Evolutionary conservation across 2,113 vertebrate species (phyloP).

Genomic region (Eublepharis macularius): DNA sequence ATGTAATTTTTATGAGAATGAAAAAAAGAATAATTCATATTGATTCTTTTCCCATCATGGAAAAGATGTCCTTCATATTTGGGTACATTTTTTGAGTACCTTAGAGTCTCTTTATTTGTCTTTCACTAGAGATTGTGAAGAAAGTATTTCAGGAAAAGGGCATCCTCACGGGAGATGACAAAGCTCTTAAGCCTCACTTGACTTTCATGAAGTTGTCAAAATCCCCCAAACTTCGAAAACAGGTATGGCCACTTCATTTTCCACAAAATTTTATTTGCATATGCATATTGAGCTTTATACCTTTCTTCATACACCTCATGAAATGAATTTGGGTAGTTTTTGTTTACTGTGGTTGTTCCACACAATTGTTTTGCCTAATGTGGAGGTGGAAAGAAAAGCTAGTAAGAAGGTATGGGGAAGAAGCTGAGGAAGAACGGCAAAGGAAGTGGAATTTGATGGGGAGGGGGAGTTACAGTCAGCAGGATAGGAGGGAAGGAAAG

Average conservation of each 20-base stretch:
- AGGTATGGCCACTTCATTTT: conserved; percentile 74
- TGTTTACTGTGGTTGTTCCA: no score
- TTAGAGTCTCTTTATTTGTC: conserved; percentile 48
- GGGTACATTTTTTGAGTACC: conserved; percentile 17
- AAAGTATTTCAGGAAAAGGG: conserved; percentile 86
- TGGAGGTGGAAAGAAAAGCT: no score
- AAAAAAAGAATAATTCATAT: not conserved
- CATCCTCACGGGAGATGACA: conserved; percentile 78
- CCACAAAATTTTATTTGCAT: not conserved
- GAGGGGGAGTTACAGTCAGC: no score
- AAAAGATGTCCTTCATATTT: conserved; percentile 15
- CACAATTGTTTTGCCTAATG: no score
- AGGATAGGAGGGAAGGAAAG: no score
- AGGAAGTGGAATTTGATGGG: no score
- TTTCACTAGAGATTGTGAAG: conserved; percentile 79
- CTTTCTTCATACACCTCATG: no score
- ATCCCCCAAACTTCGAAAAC: conserved; percentile 81
- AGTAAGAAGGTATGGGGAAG: no score
- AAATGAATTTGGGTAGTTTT: no score
- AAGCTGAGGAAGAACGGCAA: no score
- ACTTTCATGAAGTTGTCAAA: conserved; percentile 97
- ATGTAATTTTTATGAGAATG: conserved; percentile 5
- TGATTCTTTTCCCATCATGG: conserved; percentile 59
- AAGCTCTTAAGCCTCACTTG: conserved; percentile 89
- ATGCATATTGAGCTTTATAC: no score